Evolutionary conservation across 2,888 invertebrate species (phyloP).

Genomic region (Flabesymbios commensalis): DNA sequence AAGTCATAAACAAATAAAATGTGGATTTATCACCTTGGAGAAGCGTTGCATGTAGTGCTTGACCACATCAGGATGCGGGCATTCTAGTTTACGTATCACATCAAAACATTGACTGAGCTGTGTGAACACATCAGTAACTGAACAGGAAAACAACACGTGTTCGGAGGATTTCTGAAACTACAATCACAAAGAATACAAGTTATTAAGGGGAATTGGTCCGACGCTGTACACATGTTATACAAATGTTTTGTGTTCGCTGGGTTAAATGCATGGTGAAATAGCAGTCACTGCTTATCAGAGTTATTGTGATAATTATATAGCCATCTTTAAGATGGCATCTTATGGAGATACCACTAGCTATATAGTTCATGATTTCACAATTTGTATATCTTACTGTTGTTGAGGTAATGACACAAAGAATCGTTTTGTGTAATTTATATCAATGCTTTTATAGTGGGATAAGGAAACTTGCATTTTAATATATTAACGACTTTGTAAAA

Average conservation of each 20-base stretch:
- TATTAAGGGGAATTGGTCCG: neutral
- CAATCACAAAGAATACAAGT: conserved; percentile 14
- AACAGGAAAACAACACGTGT: conserved; percentile 97
- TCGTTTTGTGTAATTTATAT: too few species aligned
- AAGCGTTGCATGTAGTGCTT: conserved; percentile 99
- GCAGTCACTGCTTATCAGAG: neutral
- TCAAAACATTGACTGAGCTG: conserved; percentile 99
- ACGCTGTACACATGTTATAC: too few species aligned
- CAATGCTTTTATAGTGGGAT: too few species aligned
- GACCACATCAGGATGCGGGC: conserved; percentile 99
- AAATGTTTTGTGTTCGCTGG: too few species aligned
- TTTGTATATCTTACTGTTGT: too few species aligned
- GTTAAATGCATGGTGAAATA: neutral
- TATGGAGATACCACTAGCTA: too few species aligned
- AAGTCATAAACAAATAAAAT: too few species aligned
- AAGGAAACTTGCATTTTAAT: too few species aligned
- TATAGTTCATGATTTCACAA: too few species aligned
- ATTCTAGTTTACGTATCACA: conserved; percentile 97
- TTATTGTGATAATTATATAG: neutral
- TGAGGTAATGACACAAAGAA: too few species aligned
- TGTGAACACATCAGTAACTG: conserved; percentile 99
- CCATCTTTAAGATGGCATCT: neutral
- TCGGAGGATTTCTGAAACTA: conserved; percentile 99
- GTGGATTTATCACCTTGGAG: conserved; percentile 84
- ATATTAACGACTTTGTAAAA: too few species aligned